Percentiles rank a stretch among this genome's conserved stretches.
phyloP scores from a whole-genome alignment of 2,888 invertebrate genomes.

The Cataglyphis cursor region DNA sequence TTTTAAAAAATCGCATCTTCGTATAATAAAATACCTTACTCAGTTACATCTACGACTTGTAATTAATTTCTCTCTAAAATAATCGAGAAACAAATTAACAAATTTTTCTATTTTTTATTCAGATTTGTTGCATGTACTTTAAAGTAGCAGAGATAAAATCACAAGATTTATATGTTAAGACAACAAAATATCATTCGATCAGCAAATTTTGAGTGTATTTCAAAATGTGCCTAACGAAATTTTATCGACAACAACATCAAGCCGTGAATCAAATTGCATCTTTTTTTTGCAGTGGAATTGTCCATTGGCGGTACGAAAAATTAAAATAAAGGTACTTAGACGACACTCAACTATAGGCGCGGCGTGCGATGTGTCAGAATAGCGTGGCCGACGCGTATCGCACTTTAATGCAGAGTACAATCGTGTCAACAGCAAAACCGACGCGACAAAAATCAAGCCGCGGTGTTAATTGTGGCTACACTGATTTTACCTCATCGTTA shows the following conservation, averaged over 20 bases:
- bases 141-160: background rate
- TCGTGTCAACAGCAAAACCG: constrained; percentile 80
- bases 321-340: constrained; percentile 57
- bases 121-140: constrained; percentile 13
- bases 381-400: constrained; percentile 38
- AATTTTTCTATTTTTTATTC: background rate
- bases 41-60: constrained; percentile 57
- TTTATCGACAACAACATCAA: constrained; percentile 5
- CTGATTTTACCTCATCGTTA: constrained; percentile 73
- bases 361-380: constrained; percentile 49
- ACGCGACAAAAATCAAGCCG: constrained; percentile 74
- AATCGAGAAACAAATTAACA: background rate
- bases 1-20: constrained; percentile 70
- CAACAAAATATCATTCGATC: background rate
- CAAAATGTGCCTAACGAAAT: background rate
- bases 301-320: constrained; percentile 19
- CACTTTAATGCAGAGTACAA: constrained; percentile 61
- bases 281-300: constrained; percentile 31
- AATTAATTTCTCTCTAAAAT: constrained; percentile 19
- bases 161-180: background rate
- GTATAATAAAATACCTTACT: constrained; percentile 71
- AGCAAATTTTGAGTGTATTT: background rate
- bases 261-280: background rate
- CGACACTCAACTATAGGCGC: constrained; percentile 39
- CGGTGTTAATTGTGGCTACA: constrained; percentile 76